phyloP scores from a whole-genome alignment of 64 coral and sea anemone species.

The Montipora cactus region DNA sequence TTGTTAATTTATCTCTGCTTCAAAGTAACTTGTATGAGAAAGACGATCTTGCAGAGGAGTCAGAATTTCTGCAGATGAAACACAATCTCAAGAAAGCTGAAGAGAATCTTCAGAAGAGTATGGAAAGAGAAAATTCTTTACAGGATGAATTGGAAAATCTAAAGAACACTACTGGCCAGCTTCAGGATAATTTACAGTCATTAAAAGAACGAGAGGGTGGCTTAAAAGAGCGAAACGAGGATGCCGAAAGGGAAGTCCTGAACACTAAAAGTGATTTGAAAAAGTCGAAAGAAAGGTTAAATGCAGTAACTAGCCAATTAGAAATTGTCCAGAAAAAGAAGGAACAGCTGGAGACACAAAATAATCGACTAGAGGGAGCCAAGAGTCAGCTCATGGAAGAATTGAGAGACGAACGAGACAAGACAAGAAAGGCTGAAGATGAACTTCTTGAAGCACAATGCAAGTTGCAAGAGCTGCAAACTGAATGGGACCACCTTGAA shows the following conservation, averaged over 20 bases:
- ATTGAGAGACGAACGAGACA: background rate
- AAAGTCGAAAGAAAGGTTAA: constrained; percentile 1
- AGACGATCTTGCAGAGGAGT: background rate
- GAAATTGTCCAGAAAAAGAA: background rate
- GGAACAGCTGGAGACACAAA: constrained; percentile 7
- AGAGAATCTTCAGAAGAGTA: constrained; percentile 10
- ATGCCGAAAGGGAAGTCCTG: background rate
- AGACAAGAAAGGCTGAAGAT: constrained; percentile 16
- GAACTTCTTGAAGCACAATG: constrained; percentile 28
- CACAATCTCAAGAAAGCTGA: constrained; percentile 15
- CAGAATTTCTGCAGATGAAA: background rate
- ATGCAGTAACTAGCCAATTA: background rate
- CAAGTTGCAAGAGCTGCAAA: constrained; percentile 25
- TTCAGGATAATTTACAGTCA: background rate
- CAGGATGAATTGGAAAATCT: constrained; percentile 21
- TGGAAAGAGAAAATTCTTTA: background rate
- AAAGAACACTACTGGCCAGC: background rate
- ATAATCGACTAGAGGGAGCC: constrained; percentile 1
- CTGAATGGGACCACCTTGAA: constrained; percentile 27
- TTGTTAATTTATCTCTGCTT: background rate
- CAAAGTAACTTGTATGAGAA: constrained; percentile 1
- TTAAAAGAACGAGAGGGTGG: background rate
- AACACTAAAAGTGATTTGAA: background rate
- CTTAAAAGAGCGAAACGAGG: background rate
- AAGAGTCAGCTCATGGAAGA: background rate